Conservation (phyloP, 2,888 invertebrate genomes). For the Carabus problematicus region DNA sequence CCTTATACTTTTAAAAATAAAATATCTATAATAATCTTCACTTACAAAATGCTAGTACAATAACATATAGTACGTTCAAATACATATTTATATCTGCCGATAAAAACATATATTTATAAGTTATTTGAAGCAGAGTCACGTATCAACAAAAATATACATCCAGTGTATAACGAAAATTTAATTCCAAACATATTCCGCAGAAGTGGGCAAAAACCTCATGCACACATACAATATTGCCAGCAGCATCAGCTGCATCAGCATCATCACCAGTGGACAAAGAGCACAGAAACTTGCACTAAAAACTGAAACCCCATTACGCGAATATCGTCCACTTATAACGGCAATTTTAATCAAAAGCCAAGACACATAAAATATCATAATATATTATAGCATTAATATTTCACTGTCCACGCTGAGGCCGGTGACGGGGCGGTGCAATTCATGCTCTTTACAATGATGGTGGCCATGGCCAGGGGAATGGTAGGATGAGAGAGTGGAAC, state of each 20-base stretch:
- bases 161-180: constrained; percentile 33
- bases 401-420: constrained; percentile 24
- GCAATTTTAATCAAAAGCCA: constrained; percentile 42
- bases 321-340: constrained; percentile 42
- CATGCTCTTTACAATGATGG: too few species aligned
- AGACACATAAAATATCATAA: constrained; percentile 43
- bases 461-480: too few species aligned
- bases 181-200: constrained; percentile 30
- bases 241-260: too few species aligned
- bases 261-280: neutral
- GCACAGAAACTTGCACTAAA: constrained; percentile 26
- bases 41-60: too few species aligned
- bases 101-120: constrained; percentile 30
- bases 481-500: constrained; percentile 3
- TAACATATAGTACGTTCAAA: too few species aligned
- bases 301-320: constrained; percentile 35
- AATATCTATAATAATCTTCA: too few species aligned
- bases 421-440: too few species aligned
- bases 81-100: neutral
- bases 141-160: constrained; percentile 33
- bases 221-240: constrained; percentile 10
- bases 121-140: constrained; percentile 31
- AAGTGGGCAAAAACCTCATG: constrained; percentile 20
- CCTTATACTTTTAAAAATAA: too few species aligned
- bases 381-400: constrained; percentile 41